These are phyloP conservation scores for Scaptomyza hsui DNA, from an alignment of 1,140 invertebrate genomes.

Conservation along the genomic window DNA sequence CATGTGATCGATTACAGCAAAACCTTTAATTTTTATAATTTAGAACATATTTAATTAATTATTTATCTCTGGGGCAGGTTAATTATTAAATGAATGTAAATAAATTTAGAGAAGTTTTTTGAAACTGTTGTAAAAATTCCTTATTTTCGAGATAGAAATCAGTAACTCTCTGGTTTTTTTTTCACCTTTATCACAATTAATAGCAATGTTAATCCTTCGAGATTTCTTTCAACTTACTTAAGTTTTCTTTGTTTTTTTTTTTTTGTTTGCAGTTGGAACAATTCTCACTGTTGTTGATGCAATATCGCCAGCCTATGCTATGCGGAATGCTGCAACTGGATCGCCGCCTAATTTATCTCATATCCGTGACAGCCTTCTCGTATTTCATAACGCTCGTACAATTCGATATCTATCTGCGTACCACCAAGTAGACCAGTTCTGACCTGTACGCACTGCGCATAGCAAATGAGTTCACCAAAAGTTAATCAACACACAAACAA, in stretches of 20 bases:
- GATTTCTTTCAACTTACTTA: not conserved
- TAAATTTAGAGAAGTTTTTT: too few relatives aligned
- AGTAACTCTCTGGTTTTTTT: too few relatives aligned
- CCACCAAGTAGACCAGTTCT: not conserved
- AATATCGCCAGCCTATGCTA: constrained; percentile 43
- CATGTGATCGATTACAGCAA: too few relatives aligned
- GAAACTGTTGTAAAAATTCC: too few relatives aligned
- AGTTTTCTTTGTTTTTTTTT: not conserved
- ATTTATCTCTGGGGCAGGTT: too few relatives aligned
- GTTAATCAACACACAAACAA: not conserved
- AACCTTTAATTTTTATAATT: too few relatives aligned
- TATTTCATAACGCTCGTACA: constrained; percentile 80
- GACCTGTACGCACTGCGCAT: not conserved
- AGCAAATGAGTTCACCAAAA: not conserved
- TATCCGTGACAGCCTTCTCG: constrained; percentile 66
- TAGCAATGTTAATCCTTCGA: too few relatives aligned
- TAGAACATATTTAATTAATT: too few relatives aligned
- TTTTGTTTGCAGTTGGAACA: constrained; percentile 56
- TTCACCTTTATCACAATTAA: too few relatives aligned
- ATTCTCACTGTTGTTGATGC: constrained; percentile 57
- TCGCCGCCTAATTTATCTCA: constrained; percentile 63
- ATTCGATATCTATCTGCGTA: constrained; percentile 70
- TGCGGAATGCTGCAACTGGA: constrained; percentile 72
- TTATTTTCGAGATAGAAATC: too few relatives aligned
- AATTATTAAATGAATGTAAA: too few relatives aligned